phyloP scores from a whole-genome alignment of 2,113 vertebrate species.

The Lonchura striata region DNA sequence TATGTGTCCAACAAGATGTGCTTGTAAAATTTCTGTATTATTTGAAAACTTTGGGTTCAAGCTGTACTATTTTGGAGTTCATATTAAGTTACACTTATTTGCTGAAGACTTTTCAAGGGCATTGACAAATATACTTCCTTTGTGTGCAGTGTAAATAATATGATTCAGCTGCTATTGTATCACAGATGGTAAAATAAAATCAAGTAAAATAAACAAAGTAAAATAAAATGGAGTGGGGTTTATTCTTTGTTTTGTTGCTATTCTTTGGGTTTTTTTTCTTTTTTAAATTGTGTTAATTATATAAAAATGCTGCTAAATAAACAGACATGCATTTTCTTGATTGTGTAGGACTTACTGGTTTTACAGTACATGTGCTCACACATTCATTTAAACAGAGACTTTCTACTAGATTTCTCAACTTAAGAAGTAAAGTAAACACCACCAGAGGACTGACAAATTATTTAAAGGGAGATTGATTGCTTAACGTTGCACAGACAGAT shows the following conservation, averaged over 20 bases:
- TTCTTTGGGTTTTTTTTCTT: not conserved
- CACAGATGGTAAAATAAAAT: not conserved
- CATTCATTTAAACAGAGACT: not conserved
- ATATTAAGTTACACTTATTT: not conserved
- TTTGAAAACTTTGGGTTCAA: not conserved
- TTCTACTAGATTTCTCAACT: not conserved
- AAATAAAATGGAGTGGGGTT: not conserved
- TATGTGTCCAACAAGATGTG: not conserved
- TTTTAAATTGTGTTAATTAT: not conserved
- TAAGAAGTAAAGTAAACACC: not conserved
- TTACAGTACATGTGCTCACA: not conserved
- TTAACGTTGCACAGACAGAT: not conserved
- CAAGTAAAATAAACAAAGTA: not conserved
- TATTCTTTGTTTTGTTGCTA: not conserved
- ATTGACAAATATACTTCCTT: not conserved
- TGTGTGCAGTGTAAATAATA: not conserved
- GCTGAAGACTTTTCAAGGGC: not conserved
- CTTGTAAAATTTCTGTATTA: not conserved
- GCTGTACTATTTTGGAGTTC: not conserved
- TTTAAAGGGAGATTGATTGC: not conserved
- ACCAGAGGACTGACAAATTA: not conserved
- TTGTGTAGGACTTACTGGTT: not conserved
- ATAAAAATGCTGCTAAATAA: not conserved
- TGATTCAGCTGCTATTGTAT: not conserved
- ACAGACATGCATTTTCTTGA: not conserved